Evolutionary conservation across 2,888 invertebrate genomes (phyloP).

Genomic region (Molorchus minor): DNA sequence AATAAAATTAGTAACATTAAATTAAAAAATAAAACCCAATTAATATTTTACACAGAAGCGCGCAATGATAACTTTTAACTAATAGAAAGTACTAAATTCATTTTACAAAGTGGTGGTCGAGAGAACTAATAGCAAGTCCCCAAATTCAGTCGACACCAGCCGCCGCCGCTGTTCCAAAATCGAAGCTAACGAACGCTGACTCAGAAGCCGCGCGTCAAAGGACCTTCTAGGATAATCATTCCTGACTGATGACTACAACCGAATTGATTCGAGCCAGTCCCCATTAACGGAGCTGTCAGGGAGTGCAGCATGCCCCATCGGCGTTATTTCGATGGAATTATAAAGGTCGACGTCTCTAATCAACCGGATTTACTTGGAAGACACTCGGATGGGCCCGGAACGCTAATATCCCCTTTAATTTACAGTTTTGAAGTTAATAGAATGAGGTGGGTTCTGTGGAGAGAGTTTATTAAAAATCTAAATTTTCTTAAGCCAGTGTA

Average conservation of each 20-base stretch:
- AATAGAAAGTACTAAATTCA: too few relatives aligned
- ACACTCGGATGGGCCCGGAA: background rate
- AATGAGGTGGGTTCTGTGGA: background rate
- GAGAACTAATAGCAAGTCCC: too few relatives aligned
- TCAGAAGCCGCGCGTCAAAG: slow-evolving; percentile 53
- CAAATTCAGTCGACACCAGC: too few relatives aligned
- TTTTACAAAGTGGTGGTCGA: too few relatives aligned
- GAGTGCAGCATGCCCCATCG: slow-evolving; percentile 21
- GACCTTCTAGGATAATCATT: slow-evolving; percentile 57
- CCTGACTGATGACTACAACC: slow-evolving; percentile 55
- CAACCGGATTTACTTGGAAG: slow-evolving; percentile 20
- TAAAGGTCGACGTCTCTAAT: slow-evolving; percentile 22
- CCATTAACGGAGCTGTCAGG: slow-evolving; percentile 51
- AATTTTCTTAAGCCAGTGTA: too few relatives aligned
- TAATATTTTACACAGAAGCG: too few relatives aligned
- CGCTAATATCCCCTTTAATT: background rate
- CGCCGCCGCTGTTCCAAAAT: too few relatives aligned
- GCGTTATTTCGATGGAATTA: slow-evolving; percentile 11
- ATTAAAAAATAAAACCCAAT: too few relatives aligned
- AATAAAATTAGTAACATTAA: too few relatives aligned
- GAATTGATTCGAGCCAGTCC: slow-evolving; percentile 57
- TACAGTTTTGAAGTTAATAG: background rate
- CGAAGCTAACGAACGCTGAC: slow-evolving; percentile 55
- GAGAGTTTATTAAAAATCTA: background rate
- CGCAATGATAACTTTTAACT: too few relatives aligned